Evolutionary conservation across 2,113 vertebrate species (phyloP), one percentile per base, ranked within the genome.

Genomic region (Misgurnus anguillicaudatus): DNA sequence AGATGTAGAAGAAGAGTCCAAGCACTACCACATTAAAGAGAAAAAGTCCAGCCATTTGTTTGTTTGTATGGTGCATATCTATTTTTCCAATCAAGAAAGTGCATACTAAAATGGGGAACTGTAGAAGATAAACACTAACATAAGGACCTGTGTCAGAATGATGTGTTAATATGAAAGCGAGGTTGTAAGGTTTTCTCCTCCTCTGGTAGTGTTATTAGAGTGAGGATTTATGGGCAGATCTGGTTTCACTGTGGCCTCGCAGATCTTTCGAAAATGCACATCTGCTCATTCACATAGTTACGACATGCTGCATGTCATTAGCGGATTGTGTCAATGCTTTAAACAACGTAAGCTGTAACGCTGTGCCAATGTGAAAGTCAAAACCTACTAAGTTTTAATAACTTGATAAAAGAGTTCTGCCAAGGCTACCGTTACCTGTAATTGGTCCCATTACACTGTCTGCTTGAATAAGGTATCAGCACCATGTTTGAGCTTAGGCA

Each of bases 161-260:
- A 60, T 61, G 77, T 78, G 41, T 61, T 60, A 61, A 70, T 61
- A 41, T 51, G 9, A 31, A 47, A 48, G 55, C 51, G 66, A 21
- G 45, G 67, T 62, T 79, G 51, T 38, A 51, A 75, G 36, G 16
- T 75, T 24, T 14, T 60, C 55, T 70, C 36, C 31, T 77, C n/a
- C 67, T 86, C 81, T 82, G 42, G 51, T 48, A 57, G 80, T 75
- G 39, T 80, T 83, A 79, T 80, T 79, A 79, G 53, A 61, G 62
- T n/a, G 45, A 70, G 75, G 77, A 62, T 86, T 89, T 85, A 85
- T 77, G 78, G 72, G 77, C 76, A 86, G 74, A 60, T 80, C 77
- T 84, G 16, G 80, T 87, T 85, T 88, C 55, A 71, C 19, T 48
- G 39, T 69, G n/a, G 75, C 19, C 75, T 57, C 60, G 48, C 61